phyloP scores from a whole-genome alignment of 2,797 vertebrate genomes.

The Delichon dasypus region DNA sequence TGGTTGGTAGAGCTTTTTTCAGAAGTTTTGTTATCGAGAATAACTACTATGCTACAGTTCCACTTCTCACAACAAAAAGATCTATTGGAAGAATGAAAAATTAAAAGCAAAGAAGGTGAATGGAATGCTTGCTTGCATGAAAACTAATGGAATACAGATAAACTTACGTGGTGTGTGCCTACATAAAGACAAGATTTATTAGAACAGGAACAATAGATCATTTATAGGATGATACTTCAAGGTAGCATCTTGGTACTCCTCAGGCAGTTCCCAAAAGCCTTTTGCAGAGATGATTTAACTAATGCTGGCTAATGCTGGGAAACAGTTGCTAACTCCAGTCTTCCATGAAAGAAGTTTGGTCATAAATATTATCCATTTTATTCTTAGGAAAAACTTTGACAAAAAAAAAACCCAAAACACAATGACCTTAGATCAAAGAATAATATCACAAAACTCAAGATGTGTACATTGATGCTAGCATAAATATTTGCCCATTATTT shows the following conservation, averaged over 20 bases:
- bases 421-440: background rate
- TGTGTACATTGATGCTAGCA: background rate
- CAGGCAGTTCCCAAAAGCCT: background rate
- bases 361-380: background rate
- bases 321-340: background rate
- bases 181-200: background rate
- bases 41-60: background rate
- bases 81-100: background rate
- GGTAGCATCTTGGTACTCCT: background rate
- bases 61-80: background rate
- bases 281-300: background rate
- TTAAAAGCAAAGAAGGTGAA: background rate
- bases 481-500: background rate
- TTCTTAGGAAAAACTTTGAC: background rate
- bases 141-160: background rate
- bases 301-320: background rate
- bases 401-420: background rate
- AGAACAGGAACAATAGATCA: background rate
- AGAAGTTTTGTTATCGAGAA: background rate
- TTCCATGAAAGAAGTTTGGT: background rate
- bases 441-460: background rate
- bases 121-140: background rate
- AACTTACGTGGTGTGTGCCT: background rate
- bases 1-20: background rate
- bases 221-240: background rate